phyloP scores from a whole-genome alignment of 2,797 vertebrate genomes.

The Scomberomorus guttatus region DNA sequence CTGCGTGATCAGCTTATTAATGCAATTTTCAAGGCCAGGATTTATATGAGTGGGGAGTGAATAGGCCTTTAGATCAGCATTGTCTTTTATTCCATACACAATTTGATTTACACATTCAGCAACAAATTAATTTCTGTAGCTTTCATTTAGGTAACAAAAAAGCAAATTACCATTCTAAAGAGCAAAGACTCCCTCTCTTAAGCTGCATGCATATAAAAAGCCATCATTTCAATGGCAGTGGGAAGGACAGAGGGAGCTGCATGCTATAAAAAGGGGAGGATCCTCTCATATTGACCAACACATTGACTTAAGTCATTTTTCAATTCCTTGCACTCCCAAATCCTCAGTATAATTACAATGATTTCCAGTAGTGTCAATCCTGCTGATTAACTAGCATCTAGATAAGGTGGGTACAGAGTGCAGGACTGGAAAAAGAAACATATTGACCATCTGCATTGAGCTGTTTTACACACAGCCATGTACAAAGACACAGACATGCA shows the following conservation, averaged over 20 bases:
- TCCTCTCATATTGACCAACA: slow-evolving; percentile 74
- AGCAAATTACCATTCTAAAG: slow-evolving; percentile 75
- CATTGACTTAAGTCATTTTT: slow-evolving; percentile 74
- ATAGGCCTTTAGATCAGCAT: slow-evolving; percentile 72
- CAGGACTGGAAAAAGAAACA: slow-evolving; percentile 59
- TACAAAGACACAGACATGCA: slow-evolving; percentile 2
- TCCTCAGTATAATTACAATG: slow-evolving; percentile 81
- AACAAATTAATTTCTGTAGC: slow-evolving; percentile 77
- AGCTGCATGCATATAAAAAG: slow-evolving; percentile 68
- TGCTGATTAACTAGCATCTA: slow-evolving; percentile 73
- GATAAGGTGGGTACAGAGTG: slow-evolving; percentile 59
- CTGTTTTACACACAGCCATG: slow-evolving; percentile 40
- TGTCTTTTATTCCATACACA: slow-evolving; percentile 73
- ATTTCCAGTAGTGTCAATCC: slow-evolving; percentile 81
- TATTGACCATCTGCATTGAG: slow-evolving; percentile 67
- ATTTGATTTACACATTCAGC: slow-evolving; percentile 75
- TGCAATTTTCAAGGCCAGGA: slow-evolving; percentile 75
- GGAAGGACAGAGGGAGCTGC: slow-evolving; percentile 31
- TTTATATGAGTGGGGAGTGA: slow-evolving; percentile 71
- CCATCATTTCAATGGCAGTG: slow-evolving; percentile 54
- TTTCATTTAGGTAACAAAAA: slow-evolving; percentile 77
- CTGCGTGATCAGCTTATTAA: slow-evolving; percentile 79
- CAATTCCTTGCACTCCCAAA: slow-evolving; percentile 72
- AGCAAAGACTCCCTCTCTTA: slow-evolving; percentile 53
- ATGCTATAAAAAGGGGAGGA: slow-evolving; percentile 49